Evolutionary conservation across 2,113 vertebrate species (phyloP).

Genomic region (Zapornia atra): DNA sequence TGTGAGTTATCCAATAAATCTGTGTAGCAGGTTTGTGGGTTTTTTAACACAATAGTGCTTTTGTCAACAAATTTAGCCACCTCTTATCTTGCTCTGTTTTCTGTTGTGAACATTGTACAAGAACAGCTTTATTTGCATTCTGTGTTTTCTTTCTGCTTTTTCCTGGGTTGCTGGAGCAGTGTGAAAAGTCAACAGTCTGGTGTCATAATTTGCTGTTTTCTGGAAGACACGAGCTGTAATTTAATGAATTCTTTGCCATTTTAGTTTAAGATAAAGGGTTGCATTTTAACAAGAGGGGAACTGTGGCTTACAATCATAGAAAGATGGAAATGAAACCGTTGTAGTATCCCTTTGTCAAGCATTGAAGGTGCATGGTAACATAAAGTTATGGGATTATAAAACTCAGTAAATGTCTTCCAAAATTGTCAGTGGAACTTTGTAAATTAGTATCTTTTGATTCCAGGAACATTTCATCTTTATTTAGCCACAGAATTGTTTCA

Average conservation of each 20-base stretch:
- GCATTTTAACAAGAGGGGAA: neutral
- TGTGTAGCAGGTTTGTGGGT: neutral
- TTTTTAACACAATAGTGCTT: neutral
- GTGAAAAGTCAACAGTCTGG: neutral
- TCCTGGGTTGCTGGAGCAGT: neutral
- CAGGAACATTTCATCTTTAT: neutral
- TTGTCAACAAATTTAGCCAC: neutral
- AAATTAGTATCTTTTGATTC: neutral
- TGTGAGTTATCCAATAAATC: neutral
- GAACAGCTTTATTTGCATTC: neutral
- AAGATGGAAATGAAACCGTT: neutral
- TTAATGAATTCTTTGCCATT: neutral
- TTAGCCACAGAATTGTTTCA: neutral
- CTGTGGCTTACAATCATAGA: neutral
- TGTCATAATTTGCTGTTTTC: neutral
- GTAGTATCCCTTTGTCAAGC: neutral
- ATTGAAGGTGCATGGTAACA: neutral
- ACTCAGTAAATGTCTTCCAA: neutral
- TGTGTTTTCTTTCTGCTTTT: neutral
- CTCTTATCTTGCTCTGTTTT: neutral
- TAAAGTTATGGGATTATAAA: neutral
- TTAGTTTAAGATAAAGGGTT: neutral
- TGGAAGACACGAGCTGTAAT: neutral
- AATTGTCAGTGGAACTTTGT: neutral
- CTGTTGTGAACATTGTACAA: neutral